Evolutionary conservation across 2,113 vertebrate genomes (phyloP).

Genomic region (Prietella phreatophila): DNA sequence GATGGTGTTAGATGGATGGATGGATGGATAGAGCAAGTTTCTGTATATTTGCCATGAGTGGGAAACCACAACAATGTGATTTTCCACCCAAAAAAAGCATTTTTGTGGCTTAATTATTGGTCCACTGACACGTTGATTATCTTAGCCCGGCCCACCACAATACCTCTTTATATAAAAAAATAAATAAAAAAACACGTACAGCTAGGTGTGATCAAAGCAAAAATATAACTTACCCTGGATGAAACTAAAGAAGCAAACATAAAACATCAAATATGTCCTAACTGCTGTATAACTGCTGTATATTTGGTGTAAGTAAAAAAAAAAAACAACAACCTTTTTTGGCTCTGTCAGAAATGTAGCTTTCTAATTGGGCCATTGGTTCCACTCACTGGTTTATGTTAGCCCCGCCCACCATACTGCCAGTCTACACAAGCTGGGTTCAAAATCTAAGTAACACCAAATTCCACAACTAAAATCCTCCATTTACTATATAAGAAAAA

Average conservation of each 20-base stretch:
- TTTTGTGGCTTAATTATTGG: constrained; percentile 1
- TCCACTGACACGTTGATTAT: constrained; percentile 20
- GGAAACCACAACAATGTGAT: background rate
- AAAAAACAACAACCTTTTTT: too few species aligned
- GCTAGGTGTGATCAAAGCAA: background rate
- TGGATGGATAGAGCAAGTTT: background rate
- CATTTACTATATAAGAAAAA: background rate
- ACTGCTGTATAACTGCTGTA: background rate
- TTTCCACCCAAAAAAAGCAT: background rate
- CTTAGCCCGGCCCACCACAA: background rate
- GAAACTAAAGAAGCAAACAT: background rate
- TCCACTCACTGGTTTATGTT: background rate
- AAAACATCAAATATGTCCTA: background rate
- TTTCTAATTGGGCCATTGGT: background rate
- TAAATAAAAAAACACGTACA: constrained; percentile 7
- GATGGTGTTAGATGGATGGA: background rate
- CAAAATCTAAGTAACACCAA: background rate
- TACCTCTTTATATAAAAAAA: background rate
- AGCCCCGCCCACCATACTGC: background rate
- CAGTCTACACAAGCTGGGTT: background rate
- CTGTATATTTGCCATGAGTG: background rate
- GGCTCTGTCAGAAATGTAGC: background rate
- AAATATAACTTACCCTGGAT: background rate
- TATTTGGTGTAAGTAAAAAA: too few species aligned
- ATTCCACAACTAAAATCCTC: background rate